Base-by-base conservation (phyloP, 2,888 invertebrate species). In the Eretmocerus hayati region DNA sequence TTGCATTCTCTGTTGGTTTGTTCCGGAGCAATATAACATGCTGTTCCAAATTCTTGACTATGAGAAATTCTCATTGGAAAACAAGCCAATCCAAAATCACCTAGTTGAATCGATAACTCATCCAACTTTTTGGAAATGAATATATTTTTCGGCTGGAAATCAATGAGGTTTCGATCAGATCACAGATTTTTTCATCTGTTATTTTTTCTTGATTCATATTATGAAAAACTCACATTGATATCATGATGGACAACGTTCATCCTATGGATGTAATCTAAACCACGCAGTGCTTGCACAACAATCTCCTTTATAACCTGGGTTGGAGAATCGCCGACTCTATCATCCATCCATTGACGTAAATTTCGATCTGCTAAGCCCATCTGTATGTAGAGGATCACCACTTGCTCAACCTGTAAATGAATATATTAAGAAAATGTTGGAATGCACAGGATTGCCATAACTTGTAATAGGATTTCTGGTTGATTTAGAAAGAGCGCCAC, bases 21-120 rank as follows among this genome's bases (percentile, higher is more conserved):
- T 39, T 46, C 45, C 1, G 45, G 45, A 21, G 45, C 45, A 18
- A 13, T 9, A 20, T 46, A 46, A 8, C 5, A 5, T 2, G n/a
- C n/a, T 18, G 45, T 39, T 5, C 45, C 45, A 22, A 31, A 11
- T 6, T 13, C n/a, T 6, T 32, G 21, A 18, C 22, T 46, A 18
- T 38, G 38, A 4, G 16, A 9, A 2, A 5, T 11, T 11, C 18
- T 38, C 26, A n/a, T 8, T n/a, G 13, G 19, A 11, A 13, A 11
- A 33, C 39, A 39, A 5, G 45, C 38, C 16, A 46, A 18, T 8
- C 45, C 45, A 33, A 46, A 46, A 16, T 46, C 45, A 5, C 39
- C 38, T 18, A 46, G 16, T 22, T 39, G 19, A 4, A 46, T 32
- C 16, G 30, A n/a, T 26, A 39, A 9, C 4, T 45, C 6, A 16